phyloP scores from a whole-genome alignment of 2,797 vertebrate genomes.

The Syncerus caffer region DNA sequence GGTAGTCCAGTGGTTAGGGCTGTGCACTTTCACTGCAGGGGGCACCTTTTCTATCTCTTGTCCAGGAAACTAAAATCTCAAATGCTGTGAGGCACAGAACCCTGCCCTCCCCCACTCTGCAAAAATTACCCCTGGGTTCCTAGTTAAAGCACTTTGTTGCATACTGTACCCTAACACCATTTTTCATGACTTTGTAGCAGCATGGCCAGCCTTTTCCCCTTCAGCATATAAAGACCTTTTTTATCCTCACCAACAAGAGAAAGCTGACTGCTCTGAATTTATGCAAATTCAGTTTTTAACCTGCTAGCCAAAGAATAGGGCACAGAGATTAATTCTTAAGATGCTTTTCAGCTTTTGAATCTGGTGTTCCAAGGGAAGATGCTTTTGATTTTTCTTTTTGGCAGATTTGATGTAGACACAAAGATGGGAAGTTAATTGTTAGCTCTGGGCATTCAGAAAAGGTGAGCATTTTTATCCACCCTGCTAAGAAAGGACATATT shows the following conservation, averaged over 20 bases:
- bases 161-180: background rate
- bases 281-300: slow-evolving; percentile 70
- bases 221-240: background rate
- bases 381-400: slow-evolving; percentile 65
- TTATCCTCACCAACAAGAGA: slow-evolving; percentile 47
- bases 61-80: background rate
- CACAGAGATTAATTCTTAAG: slow-evolving; percentile 58
- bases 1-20: background rate
- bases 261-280: slow-evolving; percentile 43
- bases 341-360: slow-evolving; percentile 64
- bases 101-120: background rate
- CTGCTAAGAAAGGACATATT: slow-evolving; percentile 50
- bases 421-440: slow-evolving; percentile 69
- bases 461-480: slow-evolving; percentile 23
- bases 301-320: slow-evolving; percentile 54
- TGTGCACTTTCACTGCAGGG: background rate
- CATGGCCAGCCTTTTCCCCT: background rate
- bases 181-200: background rate
- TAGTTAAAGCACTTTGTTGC: background rate
- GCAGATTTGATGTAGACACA: slow-evolving; percentile 59
- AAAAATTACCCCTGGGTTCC: background rate
- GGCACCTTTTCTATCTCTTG: background rate
- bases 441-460: slow-evolving; percentile 60
- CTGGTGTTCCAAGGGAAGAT: slow-evolving; percentile 55
- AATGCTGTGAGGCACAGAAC: background rate